Evolutionary conservation across 2,888 invertebrate species (phyloP).

Genomic region (Plebejus anna): DNA sequence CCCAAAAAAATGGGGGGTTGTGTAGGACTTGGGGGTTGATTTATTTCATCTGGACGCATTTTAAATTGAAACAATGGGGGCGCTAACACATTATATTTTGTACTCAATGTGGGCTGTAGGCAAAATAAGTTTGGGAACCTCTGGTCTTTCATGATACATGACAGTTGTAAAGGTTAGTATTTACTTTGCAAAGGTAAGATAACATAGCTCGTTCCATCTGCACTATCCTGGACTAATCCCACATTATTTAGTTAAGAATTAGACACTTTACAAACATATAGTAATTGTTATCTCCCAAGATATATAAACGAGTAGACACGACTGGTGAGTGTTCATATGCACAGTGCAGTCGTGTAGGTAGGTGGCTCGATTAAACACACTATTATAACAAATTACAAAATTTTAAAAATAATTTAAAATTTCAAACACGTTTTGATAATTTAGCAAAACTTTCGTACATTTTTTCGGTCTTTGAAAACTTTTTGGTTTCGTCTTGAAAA

Average conservation of each 20-base stretch:
- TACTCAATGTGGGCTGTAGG: too few relatives aligned
- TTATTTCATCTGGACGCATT: too few relatives aligned
- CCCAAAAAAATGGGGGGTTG: too few relatives aligned
- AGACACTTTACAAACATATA: conserved; percentile 19
- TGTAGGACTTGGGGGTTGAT: too few relatives aligned
- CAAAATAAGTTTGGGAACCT: too few relatives aligned
- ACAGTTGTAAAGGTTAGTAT: background rate
- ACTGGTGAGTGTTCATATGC: background rate
- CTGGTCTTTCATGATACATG: background rate
- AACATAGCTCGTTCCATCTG: conserved; percentile 26
- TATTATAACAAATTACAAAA: too few relatives aligned
- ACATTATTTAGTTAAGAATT: conserved; percentile 24
- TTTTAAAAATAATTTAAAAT: too few relatives aligned
- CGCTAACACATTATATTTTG: too few relatives aligned
- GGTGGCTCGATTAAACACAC: background rate
- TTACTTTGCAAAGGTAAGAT: conserved; percentile 10
- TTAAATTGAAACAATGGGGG: too few relatives aligned
- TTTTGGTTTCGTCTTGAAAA: background rate
- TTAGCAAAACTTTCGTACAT: background rate
- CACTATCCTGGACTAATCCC: conserved; percentile 28
- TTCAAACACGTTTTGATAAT: too few relatives aligned
- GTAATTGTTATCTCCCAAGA: background rate
- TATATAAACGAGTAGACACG: background rate
- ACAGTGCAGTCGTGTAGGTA: conserved; percentile 1
- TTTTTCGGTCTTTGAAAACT: background rate